Evolutionary conservation across 2,797 vertebrate species (phyloP).

Genomic region (Cyclopterus lumpus): DNA sequence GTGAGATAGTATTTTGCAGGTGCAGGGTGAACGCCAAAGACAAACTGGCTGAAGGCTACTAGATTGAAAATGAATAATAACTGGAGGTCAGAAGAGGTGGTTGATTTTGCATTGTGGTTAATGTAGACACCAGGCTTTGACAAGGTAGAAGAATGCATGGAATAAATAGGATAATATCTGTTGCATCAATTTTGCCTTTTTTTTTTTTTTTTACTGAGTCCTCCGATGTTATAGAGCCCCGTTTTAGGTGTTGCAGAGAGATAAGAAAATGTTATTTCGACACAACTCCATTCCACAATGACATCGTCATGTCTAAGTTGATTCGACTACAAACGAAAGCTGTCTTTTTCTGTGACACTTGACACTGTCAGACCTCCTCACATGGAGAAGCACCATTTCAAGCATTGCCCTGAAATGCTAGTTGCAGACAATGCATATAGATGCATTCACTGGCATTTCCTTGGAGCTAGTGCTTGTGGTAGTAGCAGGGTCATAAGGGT

Average conservation of each 20-base stretch:
- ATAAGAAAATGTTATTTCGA: neutral
- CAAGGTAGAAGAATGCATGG: neutral
- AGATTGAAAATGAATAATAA: neutral
- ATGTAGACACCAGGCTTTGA: neutral
- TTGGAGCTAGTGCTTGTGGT: slow-evolving; percentile 5
- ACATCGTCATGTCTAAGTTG: neutral
- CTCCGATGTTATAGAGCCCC: too few species aligned
- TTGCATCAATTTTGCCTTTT: neutral
- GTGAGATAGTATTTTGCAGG: neutral
- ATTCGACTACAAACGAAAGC: neutral
- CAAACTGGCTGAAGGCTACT: neutral
- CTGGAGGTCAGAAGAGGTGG: neutral
- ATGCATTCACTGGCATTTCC: slow-evolving; percentile 13
- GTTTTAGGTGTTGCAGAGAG: neutral
- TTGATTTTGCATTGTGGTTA: neutral
- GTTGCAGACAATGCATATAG: neutral
- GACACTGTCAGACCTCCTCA: neutral
- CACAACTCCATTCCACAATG: neutral
- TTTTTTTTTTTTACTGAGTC: neutral
- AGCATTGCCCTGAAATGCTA: neutral
- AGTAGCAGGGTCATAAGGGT: neutral
- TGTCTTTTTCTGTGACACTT: neutral
- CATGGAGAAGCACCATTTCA: slow-evolving; percentile 3
- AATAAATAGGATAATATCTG: neutral
- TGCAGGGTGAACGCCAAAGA: too few species aligned